Conservation (phyloP, 1,140 invertebrate species). For the honey bee (Apis mellifera) region Amel_HAv3.1 CM009932.2:3991001-3991500, state of each 20-base stretch:
- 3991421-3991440: not conserved
- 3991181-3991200: not conserved
- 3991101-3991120: not conserved
- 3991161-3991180: not conserved
- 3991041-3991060: too few relatives aligned
- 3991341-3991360: constrained; percentile 4
- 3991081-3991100: too few relatives aligned
- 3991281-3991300: constrained; percentile 7
- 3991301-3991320: constrained; percentile 28
- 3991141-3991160: not conserved
- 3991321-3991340: constrained; percentile 11
- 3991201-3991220: not conserved
- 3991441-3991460: not conserved
- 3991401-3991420: not conserved
- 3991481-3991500: not conserved
- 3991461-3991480: not conserved
- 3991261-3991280: constrained; percentile 2
- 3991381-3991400: not conserved
- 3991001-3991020: too few relatives aligned
- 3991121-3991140: not conserved
- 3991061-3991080: too few relatives aligned
- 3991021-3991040: too few relatives aligned
- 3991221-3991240: constrained; percentile 27
- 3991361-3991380: not conserved
- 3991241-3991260: not conserved